A percentile compares a stretch with the other conserved stretches of the same genome.
Evolutionary conservation across 2,113 vertebrate genomes (phyloP).

Genomic region (Sceloporus undulatus): DNA sequence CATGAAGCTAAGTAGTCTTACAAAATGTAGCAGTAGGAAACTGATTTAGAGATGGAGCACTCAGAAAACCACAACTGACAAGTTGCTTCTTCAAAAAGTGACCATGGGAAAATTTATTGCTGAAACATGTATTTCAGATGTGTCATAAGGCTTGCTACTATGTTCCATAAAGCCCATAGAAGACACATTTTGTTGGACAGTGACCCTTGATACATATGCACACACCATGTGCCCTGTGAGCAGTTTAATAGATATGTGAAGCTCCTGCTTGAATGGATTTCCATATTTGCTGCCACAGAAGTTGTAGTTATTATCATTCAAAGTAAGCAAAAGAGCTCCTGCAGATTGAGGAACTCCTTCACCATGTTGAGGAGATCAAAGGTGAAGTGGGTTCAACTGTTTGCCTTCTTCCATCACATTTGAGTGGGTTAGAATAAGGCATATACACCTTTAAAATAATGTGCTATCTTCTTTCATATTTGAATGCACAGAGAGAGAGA

Average conservation of each 20-base stretch:
- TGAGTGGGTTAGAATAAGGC: no score
- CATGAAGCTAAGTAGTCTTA: constrained; percentile 51
- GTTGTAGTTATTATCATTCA: not conserved
- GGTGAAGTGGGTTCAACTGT: no score
- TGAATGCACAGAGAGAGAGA: no score
- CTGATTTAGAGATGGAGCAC: constrained; percentile 8
- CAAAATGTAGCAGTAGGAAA: constrained; percentile 47
- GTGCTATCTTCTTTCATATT: no score
- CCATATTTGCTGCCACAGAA: not conserved
- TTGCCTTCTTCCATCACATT: no score
- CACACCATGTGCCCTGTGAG: no score
- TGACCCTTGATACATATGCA: not conserved
- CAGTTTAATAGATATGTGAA: not conserved
- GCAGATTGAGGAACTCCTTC: not conserved
- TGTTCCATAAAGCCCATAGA: no score
- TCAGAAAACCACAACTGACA: not conserved
- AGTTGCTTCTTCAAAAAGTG: constrained; percentile 33
- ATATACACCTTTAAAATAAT: no score
- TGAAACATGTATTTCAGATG: not conserved
- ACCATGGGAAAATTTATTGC: not conserved
- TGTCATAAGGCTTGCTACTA: not conserved
- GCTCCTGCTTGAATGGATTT: not conserved
- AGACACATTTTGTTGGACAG: not conserved
- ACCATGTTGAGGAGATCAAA: no score
- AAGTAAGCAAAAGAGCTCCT: not conserved